These are phyloP conservation scores for Pantelozetes paolii DNA, from an alignment of 2,888 invertebrate genomes.

Conservation along the genomic window DNA sequence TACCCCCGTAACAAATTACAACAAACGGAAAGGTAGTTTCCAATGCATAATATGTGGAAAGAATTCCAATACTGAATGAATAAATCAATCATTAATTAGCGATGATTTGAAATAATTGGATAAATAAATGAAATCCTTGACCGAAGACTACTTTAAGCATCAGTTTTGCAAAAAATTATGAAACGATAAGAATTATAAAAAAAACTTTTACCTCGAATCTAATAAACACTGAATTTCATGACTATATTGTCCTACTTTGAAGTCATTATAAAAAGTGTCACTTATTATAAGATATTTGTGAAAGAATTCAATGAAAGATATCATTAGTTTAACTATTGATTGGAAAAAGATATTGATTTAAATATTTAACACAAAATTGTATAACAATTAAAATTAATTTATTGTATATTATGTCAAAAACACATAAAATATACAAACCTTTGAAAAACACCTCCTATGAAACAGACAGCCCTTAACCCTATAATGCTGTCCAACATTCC, in stretches of 20 bases:
- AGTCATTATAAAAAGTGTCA: slow-evolving; percentile 2
- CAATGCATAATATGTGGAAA: slow-evolving; percentile 41
- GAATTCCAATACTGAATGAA: slow-evolving; percentile 33
- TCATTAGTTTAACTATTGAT: too few species aligned
- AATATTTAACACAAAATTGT: too few species aligned
- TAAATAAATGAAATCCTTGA: slow-evolving; percentile 30
- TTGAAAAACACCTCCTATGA: slow-evolving; percentile 38
- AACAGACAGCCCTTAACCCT: slow-evolving; percentile 40
- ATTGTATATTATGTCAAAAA: background rate
- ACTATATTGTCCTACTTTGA: slow-evolving; percentile 35
- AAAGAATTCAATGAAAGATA: too few species aligned
- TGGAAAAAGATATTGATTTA: too few species aligned
- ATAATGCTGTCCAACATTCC: slow-evolving; percentile 38
- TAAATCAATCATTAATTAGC: background rate
- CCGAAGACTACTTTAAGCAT: slow-evolving; percentile 16
- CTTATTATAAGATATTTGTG: slow-evolving; percentile 1
- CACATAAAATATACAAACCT: slow-evolving; percentile 17
- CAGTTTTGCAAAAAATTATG: slow-evolving; percentile 4
- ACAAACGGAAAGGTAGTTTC: slow-evolving; percentile 40
- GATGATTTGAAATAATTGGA: background rate
- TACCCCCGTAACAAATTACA: slow-evolving; percentile 41
- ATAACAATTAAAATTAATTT: background rate
- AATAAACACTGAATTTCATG: background rate
- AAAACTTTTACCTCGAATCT: background rate
- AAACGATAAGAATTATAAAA: slow-evolving; percentile 9